Evolutionary conservation across 2,113 vertebrate genomes (phyloP).

Genomic region (Melierax canorus): DNA sequence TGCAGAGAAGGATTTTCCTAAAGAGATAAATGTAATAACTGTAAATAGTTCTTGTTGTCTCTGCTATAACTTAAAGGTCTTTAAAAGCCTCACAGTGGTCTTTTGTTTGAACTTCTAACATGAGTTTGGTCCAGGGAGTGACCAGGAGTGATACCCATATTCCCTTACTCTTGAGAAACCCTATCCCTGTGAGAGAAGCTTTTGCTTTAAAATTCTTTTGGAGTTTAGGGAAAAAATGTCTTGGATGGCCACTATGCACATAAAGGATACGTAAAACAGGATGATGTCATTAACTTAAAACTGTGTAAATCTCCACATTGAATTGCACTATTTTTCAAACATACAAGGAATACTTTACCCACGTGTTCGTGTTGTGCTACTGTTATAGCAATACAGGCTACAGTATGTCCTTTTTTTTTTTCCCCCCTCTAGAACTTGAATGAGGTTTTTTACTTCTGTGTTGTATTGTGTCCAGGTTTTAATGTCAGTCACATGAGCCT

Average conservation of each 20-base stretch:
- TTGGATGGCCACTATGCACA: background rate
- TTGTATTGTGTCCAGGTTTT: background rate
- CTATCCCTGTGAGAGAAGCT: constrained; percentile 20
- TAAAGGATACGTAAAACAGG: background rate
- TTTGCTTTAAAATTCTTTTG: background rate
- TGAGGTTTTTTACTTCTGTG: background rate
- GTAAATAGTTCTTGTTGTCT: constrained; percentile 65
- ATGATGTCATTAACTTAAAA: background rate
- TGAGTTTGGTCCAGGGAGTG: background rate
- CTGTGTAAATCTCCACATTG: background rate
- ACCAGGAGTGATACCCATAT: background rate
- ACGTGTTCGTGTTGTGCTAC: background rate
- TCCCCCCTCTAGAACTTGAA: background rate
- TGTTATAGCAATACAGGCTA: background rate
- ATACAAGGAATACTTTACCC: background rate
- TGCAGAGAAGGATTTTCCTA: constrained; percentile 1
- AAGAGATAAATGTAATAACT: constrained; percentile 43
- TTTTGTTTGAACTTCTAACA: constrained; percentile 64
- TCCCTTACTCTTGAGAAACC: constrained; percentile 29
- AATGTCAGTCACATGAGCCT: constrained; percentile 1
- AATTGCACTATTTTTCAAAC: background rate
- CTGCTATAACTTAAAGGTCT: background rate
- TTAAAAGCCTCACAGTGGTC: constrained; percentile 55
- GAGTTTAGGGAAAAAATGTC: background rate
- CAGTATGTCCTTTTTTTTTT: background rate